Evolutionary conservation across 2,113 vertebrate genomes (phyloP).

Genomic region (Guaruba guarouba): DNA sequence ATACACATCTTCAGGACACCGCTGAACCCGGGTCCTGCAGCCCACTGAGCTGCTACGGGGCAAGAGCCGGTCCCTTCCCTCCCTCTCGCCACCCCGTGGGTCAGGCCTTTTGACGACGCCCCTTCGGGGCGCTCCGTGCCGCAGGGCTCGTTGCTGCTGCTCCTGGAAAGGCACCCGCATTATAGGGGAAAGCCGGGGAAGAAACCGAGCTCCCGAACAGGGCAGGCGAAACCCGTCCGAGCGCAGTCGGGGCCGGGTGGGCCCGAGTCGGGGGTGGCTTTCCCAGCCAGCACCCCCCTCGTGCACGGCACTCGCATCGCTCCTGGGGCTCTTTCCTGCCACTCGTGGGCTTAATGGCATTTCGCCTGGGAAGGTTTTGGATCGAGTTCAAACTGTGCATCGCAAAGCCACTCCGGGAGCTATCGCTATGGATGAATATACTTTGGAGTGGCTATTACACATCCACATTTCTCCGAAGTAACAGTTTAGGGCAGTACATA

Average conservation of each 20-base stretch:
- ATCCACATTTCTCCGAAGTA: conserved; percentile 31
- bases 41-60: background rate
- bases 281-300: fast-evolving
- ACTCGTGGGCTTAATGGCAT: background rate
- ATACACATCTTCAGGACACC: background rate
- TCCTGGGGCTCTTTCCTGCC: background rate
- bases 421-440: background rate
- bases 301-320: background rate
- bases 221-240: background rate
- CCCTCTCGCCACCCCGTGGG: background rate
- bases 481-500: conserved; percentile 31
- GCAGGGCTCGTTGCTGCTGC: background rate
- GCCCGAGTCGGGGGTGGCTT: background rate
- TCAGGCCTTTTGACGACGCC: background rate
- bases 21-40: background rate
- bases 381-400: background rate
- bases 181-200: background rate
- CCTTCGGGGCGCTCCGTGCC: background rate
- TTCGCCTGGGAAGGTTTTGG: background rate
- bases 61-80: background rate
- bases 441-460: conserved; percentile 12
- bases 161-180: background rate
- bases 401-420: background rate
- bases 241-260: background rate
- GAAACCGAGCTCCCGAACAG: background rate